Conservation (phyloP, 2,888 invertebrate genomes). For the Lamellibrachia columna region DNA sequence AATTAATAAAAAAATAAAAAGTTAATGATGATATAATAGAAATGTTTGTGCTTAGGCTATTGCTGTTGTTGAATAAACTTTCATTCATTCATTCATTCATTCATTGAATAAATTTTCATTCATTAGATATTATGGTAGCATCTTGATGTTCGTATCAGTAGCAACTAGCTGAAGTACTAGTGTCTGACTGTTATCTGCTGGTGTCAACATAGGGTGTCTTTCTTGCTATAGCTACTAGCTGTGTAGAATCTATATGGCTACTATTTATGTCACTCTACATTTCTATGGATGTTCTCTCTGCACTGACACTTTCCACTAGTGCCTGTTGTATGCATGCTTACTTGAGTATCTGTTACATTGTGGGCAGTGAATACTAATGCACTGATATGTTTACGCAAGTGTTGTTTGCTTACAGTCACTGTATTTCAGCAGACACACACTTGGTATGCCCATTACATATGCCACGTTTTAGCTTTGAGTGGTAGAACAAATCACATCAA, state of each 20-base stretch:
- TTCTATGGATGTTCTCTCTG: neutral
- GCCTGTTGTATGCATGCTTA: neutral
- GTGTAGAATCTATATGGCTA: neutral
- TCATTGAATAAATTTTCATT: too few species aligned
- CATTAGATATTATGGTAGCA: neutral
- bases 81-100: too few species aligned
- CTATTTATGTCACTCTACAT: neutral
- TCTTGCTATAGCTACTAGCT: neutral
- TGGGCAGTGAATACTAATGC: neutral
- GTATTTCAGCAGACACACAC: too few species aligned
- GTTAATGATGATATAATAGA: too few species aligned
- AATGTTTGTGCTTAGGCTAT: too few species aligned
- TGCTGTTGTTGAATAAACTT: too few species aligned
- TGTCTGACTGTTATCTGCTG: neutral
- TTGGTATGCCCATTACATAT: too few species aligned
- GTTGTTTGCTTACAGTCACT: neutral
- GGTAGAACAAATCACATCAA: too few species aligned
- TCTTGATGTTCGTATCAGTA: neutral
- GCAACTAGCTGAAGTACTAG: neutral
- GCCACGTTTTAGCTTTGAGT: too few species aligned
- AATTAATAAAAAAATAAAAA: too few species aligned
- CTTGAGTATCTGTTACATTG: neutral
- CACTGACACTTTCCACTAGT: neutral
- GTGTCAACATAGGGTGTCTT: neutral
- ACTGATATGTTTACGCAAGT: neutral